A percentile compares a stretch with the other conserved stretches of the same genome.
These are phyloP conservation scores for Ennomos erosarius DNA, from an alignment of 2,888 invertebrate genomes.

Conservation along the genomic window DNA sequence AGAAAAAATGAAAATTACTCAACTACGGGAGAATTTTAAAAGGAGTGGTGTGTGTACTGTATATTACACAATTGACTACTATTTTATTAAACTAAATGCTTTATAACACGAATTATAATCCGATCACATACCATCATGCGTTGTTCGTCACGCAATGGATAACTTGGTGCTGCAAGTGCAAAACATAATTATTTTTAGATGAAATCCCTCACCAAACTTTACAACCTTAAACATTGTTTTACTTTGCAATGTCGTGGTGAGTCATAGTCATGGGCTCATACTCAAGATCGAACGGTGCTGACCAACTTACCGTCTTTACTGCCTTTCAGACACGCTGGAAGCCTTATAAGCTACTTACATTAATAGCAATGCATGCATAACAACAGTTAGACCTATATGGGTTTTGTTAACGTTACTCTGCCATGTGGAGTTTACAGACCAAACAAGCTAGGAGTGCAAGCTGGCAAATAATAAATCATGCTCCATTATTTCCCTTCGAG, in stretches of 20 bases:
- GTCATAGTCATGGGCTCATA: conserved; percentile 46
- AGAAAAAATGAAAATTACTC: too few species aligned
- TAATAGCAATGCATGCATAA: conserved; percentile 42
- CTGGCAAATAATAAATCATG: not conserved
- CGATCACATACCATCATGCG: too few species aligned
- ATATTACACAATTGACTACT: too few species aligned
- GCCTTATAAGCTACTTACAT: conserved; percentile 61
- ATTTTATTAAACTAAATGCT: too few species aligned
- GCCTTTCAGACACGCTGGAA: conserved; percentile 53
- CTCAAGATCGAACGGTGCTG: conserved; percentile 55
- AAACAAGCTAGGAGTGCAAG: not conserved
- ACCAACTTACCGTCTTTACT: conserved; percentile 63
- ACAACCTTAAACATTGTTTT: conserved; percentile 43
- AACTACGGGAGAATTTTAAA: too few species aligned
- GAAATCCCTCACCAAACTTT: conserved; percentile 16
- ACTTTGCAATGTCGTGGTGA: conserved; percentile 60
- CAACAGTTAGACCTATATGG: conserved; percentile 34
- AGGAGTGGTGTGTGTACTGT: too few species aligned
- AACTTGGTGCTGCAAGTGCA: too few species aligned
- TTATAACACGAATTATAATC: too few species aligned
- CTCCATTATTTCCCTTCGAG: conserved; percentile 2
- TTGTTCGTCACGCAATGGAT: too few species aligned
- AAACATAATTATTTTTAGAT: not conserved
- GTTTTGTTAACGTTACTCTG: conserved; percentile 28
- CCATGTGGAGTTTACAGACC: conserved; percentile 28